Evolutionary conservation across 2,888 invertebrate genomes (phyloP).

Genomic region (Clanis bilineata): DNA sequence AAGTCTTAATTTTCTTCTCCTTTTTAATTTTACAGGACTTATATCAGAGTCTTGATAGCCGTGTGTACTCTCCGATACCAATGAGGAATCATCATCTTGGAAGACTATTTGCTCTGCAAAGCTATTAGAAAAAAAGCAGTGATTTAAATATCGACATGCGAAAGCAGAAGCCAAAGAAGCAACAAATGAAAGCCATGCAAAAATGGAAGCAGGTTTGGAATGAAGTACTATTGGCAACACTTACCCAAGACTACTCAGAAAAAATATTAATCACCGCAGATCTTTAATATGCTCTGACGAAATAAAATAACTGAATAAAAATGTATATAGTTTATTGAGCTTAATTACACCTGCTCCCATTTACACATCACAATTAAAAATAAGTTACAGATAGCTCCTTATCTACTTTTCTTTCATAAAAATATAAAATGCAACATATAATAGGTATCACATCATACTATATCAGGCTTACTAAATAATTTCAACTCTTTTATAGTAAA

Average conservation of each 20-base stretch:
- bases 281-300: background rate
- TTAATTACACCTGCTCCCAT: conserved; percentile 36
- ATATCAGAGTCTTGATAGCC: conserved; percentile 66
- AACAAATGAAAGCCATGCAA: conserved; percentile 25
- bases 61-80: conserved; percentile 60
- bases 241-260: background rate
- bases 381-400: background rate
- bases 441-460: background rate
- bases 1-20: conserved; percentile 43
- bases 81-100: conserved; percentile 38
- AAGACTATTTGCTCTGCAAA: conserved; percentile 31
- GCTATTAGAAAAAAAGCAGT: conserved; percentile 48
- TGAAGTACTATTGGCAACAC: conserved; percentile 22
- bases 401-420: background rate
- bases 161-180: conserved; percentile 42
- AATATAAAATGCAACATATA: background rate
- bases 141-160: conserved; percentile 29
- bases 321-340: conserved; percentile 26
- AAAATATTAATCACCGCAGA: background rate
- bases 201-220: conserved; percentile 71
- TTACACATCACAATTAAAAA: conserved; percentile 12
- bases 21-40: conserved; percentile 45
- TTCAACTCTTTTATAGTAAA: too few species aligned
- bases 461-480: too few species aligned
- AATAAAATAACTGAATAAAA: conserved; percentile 4